Conservation (phyloP, 2,797 vertebrate genomes). For the Hafferia zeledoni region DNA sequence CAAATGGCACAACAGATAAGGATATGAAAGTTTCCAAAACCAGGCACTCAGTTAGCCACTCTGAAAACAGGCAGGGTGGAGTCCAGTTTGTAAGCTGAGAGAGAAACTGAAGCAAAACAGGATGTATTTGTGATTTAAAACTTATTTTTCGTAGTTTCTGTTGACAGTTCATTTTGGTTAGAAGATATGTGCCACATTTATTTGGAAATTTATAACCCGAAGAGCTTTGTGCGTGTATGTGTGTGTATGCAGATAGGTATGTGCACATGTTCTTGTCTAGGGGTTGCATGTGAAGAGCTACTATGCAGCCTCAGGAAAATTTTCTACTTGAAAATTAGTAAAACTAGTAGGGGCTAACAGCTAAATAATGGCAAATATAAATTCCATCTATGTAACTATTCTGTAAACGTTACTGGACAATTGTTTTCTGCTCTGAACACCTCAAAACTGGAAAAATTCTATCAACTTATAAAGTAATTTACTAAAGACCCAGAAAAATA, state of each 20-base stretch:
- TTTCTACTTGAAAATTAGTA: neutral
- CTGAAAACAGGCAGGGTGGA: slow-evolving; percentile 44
- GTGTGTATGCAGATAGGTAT: neutral
- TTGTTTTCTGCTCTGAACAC: neutral
- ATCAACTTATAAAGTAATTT: neutral
- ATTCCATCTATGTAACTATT: neutral
- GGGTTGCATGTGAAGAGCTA: neutral
- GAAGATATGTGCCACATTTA: neutral
- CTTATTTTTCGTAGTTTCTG: slow-evolving; percentile 25
- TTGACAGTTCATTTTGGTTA: slow-evolving; percentile 1
- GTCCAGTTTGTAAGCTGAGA: neutral
- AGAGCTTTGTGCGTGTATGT: neutral
- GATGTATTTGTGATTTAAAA: slow-evolving; percentile 41
- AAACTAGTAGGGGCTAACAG: neutral
- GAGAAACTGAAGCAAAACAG: slow-evolving; percentile 51
- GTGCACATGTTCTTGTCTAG: accelerated
- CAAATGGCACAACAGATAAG: neutral
- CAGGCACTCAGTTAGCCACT: neutral
- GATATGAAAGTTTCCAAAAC: slow-evolving; percentile 5
- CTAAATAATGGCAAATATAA: neutral
- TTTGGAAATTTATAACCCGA: neutral
- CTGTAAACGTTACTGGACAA: neutral
- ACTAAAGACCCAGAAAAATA: neutral
- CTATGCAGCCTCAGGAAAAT: neutral
- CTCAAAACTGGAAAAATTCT: neutral